Evolutionary conservation across 2,113 vertebrate species (phyloP).

Genomic region (Tauraco erythrolophus): DNA sequence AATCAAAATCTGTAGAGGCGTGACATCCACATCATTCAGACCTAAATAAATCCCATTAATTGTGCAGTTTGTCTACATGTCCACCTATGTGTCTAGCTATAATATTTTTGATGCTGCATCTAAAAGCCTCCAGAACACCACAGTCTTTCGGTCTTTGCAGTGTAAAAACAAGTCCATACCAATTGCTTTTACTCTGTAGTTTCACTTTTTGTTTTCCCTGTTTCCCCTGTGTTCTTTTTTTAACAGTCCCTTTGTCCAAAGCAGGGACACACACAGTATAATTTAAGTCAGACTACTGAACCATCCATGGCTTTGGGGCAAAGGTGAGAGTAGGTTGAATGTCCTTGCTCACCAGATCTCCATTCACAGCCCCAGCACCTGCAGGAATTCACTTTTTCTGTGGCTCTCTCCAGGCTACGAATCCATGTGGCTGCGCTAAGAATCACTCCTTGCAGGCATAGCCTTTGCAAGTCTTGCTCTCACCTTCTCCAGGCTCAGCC

Average conservation of each 20-base stretch:
- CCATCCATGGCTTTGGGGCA: neutral
- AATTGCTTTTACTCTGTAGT: neutral
- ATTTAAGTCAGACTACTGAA: neutral
- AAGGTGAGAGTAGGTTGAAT: neutral
- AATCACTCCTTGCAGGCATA: neutral
- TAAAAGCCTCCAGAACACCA: neutral
- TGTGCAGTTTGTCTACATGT: neutral
- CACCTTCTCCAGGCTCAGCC: neutral
- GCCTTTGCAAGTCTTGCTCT: neutral
- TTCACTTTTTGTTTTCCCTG: neutral
- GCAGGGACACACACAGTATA: rapidly evolving
- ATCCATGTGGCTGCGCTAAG: neutral
- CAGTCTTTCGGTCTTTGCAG: neutral
- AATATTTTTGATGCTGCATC: neutral
- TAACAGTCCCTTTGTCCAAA: neutral
- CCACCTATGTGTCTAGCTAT: neutral
- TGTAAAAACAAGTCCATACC: neutral
- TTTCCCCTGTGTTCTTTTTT: neutral
- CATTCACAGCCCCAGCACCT: neutral
- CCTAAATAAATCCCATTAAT: slow-evolving; percentile 31
- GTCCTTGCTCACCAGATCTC: neutral
- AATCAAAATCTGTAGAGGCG: neutral
- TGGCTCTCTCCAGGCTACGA: neutral
- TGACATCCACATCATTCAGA: neutral
- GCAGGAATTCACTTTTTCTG: neutral